Base-by-base conservation (phyloP, 2,113 vertebrate species). In the Myrmophylax atrothorax region DNA sequence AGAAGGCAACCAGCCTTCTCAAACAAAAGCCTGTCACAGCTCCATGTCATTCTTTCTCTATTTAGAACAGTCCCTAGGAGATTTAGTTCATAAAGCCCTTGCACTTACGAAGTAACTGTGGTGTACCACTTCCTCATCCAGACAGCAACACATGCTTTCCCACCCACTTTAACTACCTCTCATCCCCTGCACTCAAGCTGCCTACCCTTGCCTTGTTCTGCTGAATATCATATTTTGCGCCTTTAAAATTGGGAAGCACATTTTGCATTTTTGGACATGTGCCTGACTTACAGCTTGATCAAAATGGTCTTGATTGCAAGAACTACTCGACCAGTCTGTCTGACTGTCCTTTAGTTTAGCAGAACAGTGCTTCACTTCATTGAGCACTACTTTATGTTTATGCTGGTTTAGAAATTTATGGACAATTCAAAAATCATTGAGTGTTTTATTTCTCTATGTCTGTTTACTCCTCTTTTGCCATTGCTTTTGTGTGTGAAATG, bases 101-200 rank as follows among this genome's bases (percentile, higher is more conserved):
- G 84, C 97, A 97, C 98, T 98, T 97, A 97, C 94, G 97, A 98
- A 98, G 98, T 96, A 97, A 97, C 98, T 98, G 98, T 98, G 98
- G 99, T 98, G 82, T 97, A 98, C 98, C 99, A 98, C 99, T 99
- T 99, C 98, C 99, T 98, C 96, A 98, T 97, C 97, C 97, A 91
- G 93, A 84, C 97, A 97, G 98, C 97, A 97, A 93, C 98, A 97
- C 98, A 97, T 98, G 98, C 95, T 97, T 96, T 98, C 98, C 99
- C 99, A 98, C 98, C 98, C 98, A 98, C 95, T 44, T 84, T 96
- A 97, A 94, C 97, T 96, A 94, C 96, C 95, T 94, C 9, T 10
- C 59, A 70, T 84, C 79, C 75, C 91, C 67, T 46, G 88, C 92
- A 17, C 89, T 97, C 90, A 84, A 49, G 72, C 72, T 91, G 87